Evolutionary conservation across 2,888 invertebrate species (phyloP), one percentile per base, ranked within the genome.

Genomic region (Acleris emargana): DNA sequence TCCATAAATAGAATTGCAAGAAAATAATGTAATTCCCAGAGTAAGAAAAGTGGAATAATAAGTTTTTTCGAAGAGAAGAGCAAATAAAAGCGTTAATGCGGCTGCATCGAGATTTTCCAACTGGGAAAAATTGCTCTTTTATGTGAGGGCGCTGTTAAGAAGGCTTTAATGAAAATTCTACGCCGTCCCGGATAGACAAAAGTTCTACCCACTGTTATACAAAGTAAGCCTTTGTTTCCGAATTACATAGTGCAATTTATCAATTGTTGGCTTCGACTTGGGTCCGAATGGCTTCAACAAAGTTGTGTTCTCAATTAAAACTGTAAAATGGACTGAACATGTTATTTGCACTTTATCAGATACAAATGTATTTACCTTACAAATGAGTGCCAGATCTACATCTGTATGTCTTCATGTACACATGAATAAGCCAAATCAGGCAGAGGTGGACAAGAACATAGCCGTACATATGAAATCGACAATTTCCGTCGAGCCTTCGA

Each of bases 101-200:
- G 87, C 89, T 87, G 86, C 90, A 90, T 89, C 87, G 90, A 87
- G 88, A 88, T 88, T 87, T 88, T 86, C 82, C 86, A 80, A 82
- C 83, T 83, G 84, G 83, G 82, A 86, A 87, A 89, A 89, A 88
- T 87, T 87, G 86, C 86, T 87, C 88, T 89, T 89, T 89, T 87
- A 84, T 89, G 79, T 84, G 81, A 85, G 83, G 84, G 80, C 79
- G 81, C 78, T 80, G 81, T 84, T 86, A 88, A 86, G 83, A 81
- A 83, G 82, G 81, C 78, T 87, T 88, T 89, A 89, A 91, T 90
- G 88, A 90, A 90, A 90, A 88, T 85, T 86, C 82, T 84, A 82
- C 83, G 76, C 75, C 79, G 81, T 79, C 76, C 77, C 72, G 78
- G 74, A 81, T 82, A 83, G 81, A 83, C 81, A 84, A 84, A 84